These are phyloP conservation scores for Grammomys dolichurus DNA, from an alignment of 2,113 vertebrate species.

Conservation along the genomic window DNA sequence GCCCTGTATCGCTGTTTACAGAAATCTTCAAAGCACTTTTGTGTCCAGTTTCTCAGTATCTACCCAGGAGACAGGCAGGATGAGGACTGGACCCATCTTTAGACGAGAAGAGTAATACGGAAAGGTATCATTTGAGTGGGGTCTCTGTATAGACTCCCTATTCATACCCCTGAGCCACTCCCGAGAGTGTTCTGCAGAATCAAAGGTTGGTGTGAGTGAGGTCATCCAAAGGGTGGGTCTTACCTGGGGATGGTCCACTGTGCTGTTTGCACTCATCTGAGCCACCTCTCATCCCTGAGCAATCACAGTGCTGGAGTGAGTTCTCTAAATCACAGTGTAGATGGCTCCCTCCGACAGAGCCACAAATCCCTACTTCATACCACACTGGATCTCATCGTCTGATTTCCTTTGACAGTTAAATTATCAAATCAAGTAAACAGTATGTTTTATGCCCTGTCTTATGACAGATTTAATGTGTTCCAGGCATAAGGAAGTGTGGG, in stretches of 20 bases:
- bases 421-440: constrained; percentile 73
- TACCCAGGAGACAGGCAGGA: neutral
- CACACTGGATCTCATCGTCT: constrained; percentile 52
- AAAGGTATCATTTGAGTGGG: neutral
- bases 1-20: neutral
- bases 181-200: neutral
- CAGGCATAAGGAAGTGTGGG: constrained; percentile 48
- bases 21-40: constrained; percentile 13
- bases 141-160: neutral
- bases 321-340: neutral
- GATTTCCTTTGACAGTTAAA: constrained; percentile 75
- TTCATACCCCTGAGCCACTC: neutral
- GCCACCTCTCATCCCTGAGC: neutral
- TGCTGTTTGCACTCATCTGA: neutral
- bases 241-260: neutral
- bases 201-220: neutral
- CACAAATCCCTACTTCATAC: constrained; percentile 48
- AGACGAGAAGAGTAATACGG: neutral
- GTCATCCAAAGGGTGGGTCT: neutral
- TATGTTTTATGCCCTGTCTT: constrained; percentile 62
- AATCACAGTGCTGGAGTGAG: fast-evolving
- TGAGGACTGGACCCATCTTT: neutral
- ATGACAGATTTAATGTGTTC: constrained; percentile 62
- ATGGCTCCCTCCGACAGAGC: neutral
- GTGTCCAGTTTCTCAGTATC: neutral